These are phyloP conservation scores for Mnemiopsis leidyi DNA, from an alignment of 37 sponge, comb jelly and placozoan species.

Conservation along the genomic window DNA sequence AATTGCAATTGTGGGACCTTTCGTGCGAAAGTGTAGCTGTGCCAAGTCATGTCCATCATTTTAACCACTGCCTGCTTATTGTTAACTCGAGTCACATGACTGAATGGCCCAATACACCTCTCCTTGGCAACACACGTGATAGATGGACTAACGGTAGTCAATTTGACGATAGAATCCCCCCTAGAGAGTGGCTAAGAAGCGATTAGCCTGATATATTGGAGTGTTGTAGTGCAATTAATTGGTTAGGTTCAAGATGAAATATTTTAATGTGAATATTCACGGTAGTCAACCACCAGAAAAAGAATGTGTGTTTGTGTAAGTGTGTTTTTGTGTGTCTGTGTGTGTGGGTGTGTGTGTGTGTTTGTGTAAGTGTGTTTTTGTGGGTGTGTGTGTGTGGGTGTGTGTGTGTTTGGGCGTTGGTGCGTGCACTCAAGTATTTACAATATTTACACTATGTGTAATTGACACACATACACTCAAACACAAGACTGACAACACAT, in stretches of 20 bases:
- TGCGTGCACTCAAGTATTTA: no score
- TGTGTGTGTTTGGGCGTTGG: no score
- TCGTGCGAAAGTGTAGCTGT: not conserved
- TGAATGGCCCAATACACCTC: not conserved
- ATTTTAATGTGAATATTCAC: not conserved
- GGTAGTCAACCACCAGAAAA: not conserved
- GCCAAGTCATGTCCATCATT: not conserved
- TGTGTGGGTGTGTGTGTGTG: no score
- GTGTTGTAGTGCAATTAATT: not conserved
- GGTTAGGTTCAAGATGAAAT: not conserved
- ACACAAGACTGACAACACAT: no score
- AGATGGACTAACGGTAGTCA: not conserved
- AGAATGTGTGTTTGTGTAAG: not conserved
- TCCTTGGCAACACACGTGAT: not conserved
- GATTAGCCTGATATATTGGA: not conserved
- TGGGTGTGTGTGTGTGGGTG: no score
- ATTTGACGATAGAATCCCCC: not conserved
- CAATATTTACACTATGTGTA: no score
- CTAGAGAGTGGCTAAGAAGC: not conserved
- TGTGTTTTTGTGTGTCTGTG: no score
- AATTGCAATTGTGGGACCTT: no score
- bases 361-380: no score
- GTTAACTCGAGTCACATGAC: not conserved
- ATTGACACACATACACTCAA: no score
- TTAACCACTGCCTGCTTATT: not conserved